Base-by-base conservation (phyloP, 2,888 invertebrate species). In the Philaethria dido region DNA sequence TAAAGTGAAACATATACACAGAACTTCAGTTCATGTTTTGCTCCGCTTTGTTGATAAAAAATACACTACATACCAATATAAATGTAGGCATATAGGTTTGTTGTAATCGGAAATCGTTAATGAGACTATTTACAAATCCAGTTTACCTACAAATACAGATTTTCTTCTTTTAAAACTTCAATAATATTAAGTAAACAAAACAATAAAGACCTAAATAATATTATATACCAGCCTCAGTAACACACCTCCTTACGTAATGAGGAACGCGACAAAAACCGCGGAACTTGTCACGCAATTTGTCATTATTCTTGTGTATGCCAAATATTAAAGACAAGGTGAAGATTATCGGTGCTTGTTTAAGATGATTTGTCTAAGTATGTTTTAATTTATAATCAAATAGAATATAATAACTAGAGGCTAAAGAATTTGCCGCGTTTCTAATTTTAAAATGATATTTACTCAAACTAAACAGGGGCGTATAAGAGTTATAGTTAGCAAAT, bases 211-310 rank as follows among this genome's bases (percentile, higher is more conserved):
- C 39, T 64, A 52, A 62, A 42, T 25, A 39, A 67, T 66, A 42
- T n/a, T 52, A 52, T 64, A 59, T 66, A 70, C 48, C 39, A 45
- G 50, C 59, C 62, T 63, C 65, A 61, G 69, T 70, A 69, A 72
- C 68, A 74, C 72, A 70, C 69, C 66, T 66, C 69, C 62, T 73
- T 70, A 75, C 74, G 72, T 73, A 74, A 73, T 69, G 57, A 69
- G 60, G 64, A 70, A 75, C 66, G 62, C 71, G 70, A 76, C 75
- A 79, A 78, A 79, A 78, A 80, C 75, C 75, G 63, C 76, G 80
- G 79, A 80, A 80, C 76, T 72, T 65, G 70, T 72, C 69, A 70
- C 64, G 66, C 66, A 71, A 69, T 73, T 74, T 74, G 74, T 77
- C 71, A 71, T 73, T 75, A 76, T 73, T 73, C 72, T 73, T 73